These are phyloP conservation scores for Remorina albescens DNA, from an alignment of 2,797 vertebrate genomes.

Conservation along the genomic window DNA sequence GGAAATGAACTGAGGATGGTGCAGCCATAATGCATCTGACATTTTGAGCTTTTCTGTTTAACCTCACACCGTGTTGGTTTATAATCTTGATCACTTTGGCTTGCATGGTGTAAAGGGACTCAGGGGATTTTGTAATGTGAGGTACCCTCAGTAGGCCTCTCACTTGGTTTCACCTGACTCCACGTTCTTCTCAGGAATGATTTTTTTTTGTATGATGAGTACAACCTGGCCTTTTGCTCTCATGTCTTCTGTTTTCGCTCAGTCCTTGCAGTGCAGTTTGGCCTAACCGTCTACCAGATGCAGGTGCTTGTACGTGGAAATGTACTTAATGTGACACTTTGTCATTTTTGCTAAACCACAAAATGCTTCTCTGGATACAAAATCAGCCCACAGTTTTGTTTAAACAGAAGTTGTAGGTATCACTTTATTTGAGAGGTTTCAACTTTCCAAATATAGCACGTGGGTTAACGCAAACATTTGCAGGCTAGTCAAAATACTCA, in stretches of 20 bases:
- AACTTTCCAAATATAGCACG: conserved; percentile 27
- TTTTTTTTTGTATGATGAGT: conserved; percentile 38
- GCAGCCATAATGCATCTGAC: conserved; percentile 42
- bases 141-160: neutral
- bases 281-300: conserved; percentile 20
- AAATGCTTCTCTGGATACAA: neutral
- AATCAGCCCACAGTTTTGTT: neutral
- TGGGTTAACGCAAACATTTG: conserved; percentile 61
- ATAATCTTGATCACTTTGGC: conserved; percentile 21
- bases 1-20: conserved; percentile 46
- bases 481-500: conserved; percentile 81
- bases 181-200: conserved; percentile 34
- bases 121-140: conserved; percentile 12
- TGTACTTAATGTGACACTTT: neutral
- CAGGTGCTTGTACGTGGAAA: neutral
- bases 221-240: conserved; percentile 16
- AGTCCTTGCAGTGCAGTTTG: conserved; percentile 32
- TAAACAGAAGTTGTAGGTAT: neutral
- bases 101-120: conserved; percentile 13
- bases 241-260: conserved; percentile 6
- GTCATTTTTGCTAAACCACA: conserved; percentile 12
- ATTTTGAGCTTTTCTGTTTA: conserved; percentile 42
- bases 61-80: conserved; percentile 22
- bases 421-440: conserved; percentile 12
- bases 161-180: conserved; percentile 33